Evolutionary conservation across 2,888 invertebrate species (phyloP).

Genomic region (Leptopterna dolabrata): DNA sequence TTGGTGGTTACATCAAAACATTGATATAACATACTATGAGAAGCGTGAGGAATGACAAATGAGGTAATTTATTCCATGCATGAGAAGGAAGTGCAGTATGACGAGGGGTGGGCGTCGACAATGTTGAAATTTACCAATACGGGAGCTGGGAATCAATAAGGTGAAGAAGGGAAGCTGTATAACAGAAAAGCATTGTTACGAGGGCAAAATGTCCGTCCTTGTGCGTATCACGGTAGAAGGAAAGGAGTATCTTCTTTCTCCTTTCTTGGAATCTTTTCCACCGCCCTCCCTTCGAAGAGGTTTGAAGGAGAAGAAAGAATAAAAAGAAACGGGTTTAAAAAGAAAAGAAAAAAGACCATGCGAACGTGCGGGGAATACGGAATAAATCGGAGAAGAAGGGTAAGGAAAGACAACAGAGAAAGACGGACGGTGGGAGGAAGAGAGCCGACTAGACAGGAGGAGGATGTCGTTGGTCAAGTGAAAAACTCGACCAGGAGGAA

Average conservation of each 20-base stretch:
- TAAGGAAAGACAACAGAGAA: background rate
- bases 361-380: constrained; percentile 44
- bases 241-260: constrained; percentile 13
- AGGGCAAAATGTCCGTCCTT: constrained; percentile 18
- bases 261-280: constrained; percentile 29
- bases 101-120: background rate
- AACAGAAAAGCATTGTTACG: constrained; percentile 25
- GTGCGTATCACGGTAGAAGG: background rate
- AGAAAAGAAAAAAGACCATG: background rate
- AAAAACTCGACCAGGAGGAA: constrained; percentile 53
- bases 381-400: constrained; percentile 31
- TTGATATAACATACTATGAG: no score
- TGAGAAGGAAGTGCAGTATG: background rate
- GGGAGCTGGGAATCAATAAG: background rate
- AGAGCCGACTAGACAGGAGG: constrained; percentile 29
- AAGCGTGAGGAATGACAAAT: background rate
- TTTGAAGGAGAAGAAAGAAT: constrained; percentile 4
- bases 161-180: background rate
- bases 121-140: background rate
- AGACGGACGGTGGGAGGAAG: constrained; percentile 12
- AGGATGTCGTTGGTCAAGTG: constrained; percentile 29
- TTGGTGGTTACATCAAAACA: no score
- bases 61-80: background rate
- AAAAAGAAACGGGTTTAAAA: constrained; percentile 14
- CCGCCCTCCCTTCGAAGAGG: constrained; percentile 22